phyloP scores from a whole-genome alignment of 30 jellyfish, hydroid and myxozoan genomes.

The Pelagia noctiluca region DNA sequence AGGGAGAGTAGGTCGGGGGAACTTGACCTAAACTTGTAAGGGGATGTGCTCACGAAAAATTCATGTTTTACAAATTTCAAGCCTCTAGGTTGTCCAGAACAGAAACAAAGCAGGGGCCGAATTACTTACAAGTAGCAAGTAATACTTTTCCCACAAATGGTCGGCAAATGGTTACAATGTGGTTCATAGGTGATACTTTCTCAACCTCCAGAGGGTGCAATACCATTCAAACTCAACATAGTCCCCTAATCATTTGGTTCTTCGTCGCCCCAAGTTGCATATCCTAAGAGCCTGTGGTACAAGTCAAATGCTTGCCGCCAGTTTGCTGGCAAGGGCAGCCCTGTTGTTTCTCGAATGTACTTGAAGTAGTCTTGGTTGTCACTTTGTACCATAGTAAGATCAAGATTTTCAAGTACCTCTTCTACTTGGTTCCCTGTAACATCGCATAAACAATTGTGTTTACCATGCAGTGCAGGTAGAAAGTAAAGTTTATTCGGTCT shows the following conservation, averaged over 20 bases:
- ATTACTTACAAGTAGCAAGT: neutral
- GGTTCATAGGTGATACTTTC: neutral
- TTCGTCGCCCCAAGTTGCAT: neutral
- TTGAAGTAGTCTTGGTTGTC: conserved; percentile 28
- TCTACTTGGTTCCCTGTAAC: conserved; percentile 7
- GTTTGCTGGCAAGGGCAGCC: neutral
- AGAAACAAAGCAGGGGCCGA: too few relatives aligned
- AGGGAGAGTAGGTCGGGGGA: too few relatives aligned
- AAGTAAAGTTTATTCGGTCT: conserved; percentile 26
- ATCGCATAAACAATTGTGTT: neutral
- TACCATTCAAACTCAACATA: neutral
- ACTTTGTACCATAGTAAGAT: neutral
- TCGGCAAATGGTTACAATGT: neutral
- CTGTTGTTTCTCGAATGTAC: neutral
- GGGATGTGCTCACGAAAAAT: too few relatives aligned
- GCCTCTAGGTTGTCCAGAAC: too few relatives aligned
- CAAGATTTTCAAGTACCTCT: neutral
- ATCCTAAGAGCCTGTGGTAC: neutral
- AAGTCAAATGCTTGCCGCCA: conserved; percentile 23
- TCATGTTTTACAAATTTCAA: too few relatives aligned
- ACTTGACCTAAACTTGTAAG: too few relatives aligned
- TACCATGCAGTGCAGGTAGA: conserved; percentile 17
- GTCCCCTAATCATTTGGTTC: neutral
- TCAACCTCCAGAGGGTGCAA: neutral
- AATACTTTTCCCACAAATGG: neutral